Base-by-base conservation (phyloP, 2,113 vertebrate genomes). In the Bubo blakistoni region DNA sequence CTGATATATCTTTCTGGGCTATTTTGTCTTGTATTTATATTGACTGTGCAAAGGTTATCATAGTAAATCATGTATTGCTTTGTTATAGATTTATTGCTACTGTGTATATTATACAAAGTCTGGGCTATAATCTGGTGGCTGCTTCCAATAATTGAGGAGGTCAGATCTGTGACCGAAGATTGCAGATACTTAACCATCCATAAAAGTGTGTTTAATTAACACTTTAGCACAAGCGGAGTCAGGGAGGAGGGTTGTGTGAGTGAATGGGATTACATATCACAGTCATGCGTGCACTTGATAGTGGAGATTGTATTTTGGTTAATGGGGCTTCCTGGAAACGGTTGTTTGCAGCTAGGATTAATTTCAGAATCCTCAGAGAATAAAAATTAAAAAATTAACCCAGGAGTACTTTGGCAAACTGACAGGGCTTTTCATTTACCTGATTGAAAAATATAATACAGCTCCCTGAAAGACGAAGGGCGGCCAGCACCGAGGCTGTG, bases 331-430 rank as follows among this genome's bases (percentile, higher is more conserved):
- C 94, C 40, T 86, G 98, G 97, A 98, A 98, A 98, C 81, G 97
- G 96, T 97, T 97, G 97, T 97, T 98, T 96, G 97, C 98, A 95
- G 96, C 81, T 87, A 59, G 96, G 96, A 97, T 98, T 98, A 98
- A 97, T 96, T 97, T 81, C 88, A 71, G 96, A 95, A 94, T 96
- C 97, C 90, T 90, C 51, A 86, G 70, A 96, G 96, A 95, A 94
- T 85, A 94, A 78, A 96, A 88, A 87, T 96, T 63, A 38, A 81
- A 88, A 27, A 59, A 82, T 34, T 44, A 65, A 86, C 89, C 96
- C 96, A 19, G 92, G 95, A 96, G 92, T 91, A 34, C 52, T 95
- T 95, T 81, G 96, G 96, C 97, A 98, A 98, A 98, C 96, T 92
- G 91, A 95, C 85, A 16, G 97, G 92, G 86, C 96, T 94, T 86